phyloP scores from a whole-genome alignment of 2,113 vertebrate species.

The Ceyx melanurus region DNA sequence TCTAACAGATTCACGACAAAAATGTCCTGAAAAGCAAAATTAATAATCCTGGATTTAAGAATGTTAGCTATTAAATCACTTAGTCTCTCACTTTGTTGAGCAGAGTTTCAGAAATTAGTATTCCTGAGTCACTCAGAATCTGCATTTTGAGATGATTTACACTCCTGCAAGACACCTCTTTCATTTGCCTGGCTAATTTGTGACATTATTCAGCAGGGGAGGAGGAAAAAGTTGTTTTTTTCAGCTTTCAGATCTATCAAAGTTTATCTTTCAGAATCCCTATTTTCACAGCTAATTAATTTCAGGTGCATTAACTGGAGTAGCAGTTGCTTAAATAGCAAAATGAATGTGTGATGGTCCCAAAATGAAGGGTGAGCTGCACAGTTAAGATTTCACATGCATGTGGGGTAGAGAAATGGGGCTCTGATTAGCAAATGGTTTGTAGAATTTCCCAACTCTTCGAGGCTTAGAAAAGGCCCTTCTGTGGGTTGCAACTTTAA shows the following conservation, averaged over 20 bases:
- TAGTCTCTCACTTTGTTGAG: background rate
- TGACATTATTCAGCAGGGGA: conserved; percentile 18
- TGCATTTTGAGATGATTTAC: conserved; percentile 13
- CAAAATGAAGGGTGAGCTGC: background rate
- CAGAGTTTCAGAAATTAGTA: conserved; percentile 19
- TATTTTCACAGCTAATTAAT: conserved; percentile 46
- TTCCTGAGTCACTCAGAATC: background rate
- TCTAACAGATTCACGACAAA: background rate
- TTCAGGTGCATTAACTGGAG: conserved; percentile 29
- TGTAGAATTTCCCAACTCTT: background rate
- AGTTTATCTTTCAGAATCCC: background rate
- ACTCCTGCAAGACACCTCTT: background rate
- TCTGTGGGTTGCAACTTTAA: background rate
- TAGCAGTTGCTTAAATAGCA: background rate
- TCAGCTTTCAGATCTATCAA: conserved; percentile 32
- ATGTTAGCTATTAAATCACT: conserved; percentile 3
- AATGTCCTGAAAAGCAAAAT: conserved; percentile 13
- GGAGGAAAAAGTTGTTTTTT: conserved; percentile 14
- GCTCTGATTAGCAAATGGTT: conserved; percentile 11
- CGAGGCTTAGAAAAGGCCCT: background rate
- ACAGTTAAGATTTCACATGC: background rate
- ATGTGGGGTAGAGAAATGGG: background rate
- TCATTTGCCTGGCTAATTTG: conserved; percentile 39
- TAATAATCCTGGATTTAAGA: background rate
- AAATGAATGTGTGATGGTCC: background rate